Evolutionary conservation across 2,113 vertebrate genomes (phyloP), one percentile per base, ranked within the genome.

Genomic region (Lepus americanus): DNA sequence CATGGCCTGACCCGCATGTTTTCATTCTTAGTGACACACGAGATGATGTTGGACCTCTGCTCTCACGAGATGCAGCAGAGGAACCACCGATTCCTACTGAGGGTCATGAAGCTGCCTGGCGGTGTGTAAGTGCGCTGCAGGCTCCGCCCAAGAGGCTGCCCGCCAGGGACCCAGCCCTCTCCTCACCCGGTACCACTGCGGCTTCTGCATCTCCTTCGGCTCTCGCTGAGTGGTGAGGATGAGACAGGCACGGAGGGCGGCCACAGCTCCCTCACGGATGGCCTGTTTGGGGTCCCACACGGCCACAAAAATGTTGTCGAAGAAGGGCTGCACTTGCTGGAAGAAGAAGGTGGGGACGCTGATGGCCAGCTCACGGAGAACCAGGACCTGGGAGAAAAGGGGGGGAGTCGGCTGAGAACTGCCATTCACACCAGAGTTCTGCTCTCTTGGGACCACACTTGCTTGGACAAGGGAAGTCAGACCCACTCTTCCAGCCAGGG

Each of bases 221-320:
- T 99, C 99, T 44, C 99, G 98, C 81, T 99, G 99, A 0, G 99
- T 99, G 95, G 99, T 99, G 90, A 99, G 99, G 94, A 99, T 99
- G 94, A 99, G 99, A 96, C 98, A 99, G 95, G 99, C 99, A 53
- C 99, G 98, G 84, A 99, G 98, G n/a, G 99, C 99, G 0, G 99
- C 99, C 16, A 99, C 99, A 0, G 99, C 99, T 12, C 99, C 99
- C 96, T 99, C 99, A 3, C 99, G 98, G 95, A 99, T 99, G 82
- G 99, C 99, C 98, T 99, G 99, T 95, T 99, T 99, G 14, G 99
- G 99, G 98, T 99, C 99, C 99, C 99, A 99, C 27, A 99, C 99
- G 0, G 99, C 99, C 66, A 99, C 99, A 96, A 99, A 99, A 92
- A 99, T 99, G 97, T 99, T 99, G 97, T 99, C 99, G 89, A 99